Evolutionary conservation across 35 echinoderm and acorn worm species (phyloP).

Genomic region (Lytechinus pictus): DNA sequence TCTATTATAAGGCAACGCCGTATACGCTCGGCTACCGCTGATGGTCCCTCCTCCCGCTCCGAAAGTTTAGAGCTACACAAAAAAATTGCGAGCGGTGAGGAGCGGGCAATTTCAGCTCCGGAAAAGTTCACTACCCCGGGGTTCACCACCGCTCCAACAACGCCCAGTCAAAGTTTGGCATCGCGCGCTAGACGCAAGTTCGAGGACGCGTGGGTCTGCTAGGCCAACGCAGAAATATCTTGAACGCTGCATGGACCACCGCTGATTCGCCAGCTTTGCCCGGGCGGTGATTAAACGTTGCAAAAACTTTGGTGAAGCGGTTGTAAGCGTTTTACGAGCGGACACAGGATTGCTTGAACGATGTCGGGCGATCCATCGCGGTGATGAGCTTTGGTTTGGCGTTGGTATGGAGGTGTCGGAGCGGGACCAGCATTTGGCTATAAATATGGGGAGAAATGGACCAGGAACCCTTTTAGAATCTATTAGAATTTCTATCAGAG

Average conservation of each 20-base stretch:
- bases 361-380: slow-evolving; percentile 34
- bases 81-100: slow-evolving; percentile 56
- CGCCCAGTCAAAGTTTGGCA: slow-evolving; percentile 36
- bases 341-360: slow-evolving; percentile 26
- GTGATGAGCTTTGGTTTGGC: too few species aligned
- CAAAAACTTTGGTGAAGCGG: slow-evolving; percentile 33
- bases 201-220: too few species aligned
- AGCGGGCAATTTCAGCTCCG: slow-evolving; percentile 56
- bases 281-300: slow-evolving; percentile 43
- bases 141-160: slow-evolving; percentile 33
- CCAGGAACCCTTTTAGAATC: too few species aligned
- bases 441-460: too few species aligned
- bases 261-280: slow-evolving; percentile 30
- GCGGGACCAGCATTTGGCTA: too few species aligned
- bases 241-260: too few species aligned
- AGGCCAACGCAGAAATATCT: too few species aligned
- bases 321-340: slow-evolving; percentile 25
- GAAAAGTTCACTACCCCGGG: too few species aligned
- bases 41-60: slow-evolving; percentile 42
- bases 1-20: slow-evolving; percentile 44
- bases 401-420: too few species aligned
- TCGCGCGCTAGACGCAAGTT: too few species aligned
- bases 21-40: slow-evolving; percentile 27
- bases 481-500: too few species aligned
- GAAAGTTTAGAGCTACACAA: slow-evolving; percentile 22